phyloP scores from a whole-genome alignment of 2,888 invertebrate genomes.

The Mythimna pallens region DNA sequence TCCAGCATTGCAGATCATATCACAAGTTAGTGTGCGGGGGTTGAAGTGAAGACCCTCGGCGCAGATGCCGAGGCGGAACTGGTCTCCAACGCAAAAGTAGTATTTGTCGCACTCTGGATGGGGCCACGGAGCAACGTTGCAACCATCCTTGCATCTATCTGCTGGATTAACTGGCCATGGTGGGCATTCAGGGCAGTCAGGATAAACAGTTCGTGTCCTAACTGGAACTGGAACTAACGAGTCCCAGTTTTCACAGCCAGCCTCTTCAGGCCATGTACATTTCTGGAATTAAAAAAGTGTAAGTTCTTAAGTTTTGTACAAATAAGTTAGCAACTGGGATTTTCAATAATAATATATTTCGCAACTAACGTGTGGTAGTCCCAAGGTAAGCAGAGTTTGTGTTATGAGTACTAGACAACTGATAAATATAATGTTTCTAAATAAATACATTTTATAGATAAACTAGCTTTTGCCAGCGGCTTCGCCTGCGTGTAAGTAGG shows the following conservation, averaged over 20 bases:
- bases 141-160: constrained; percentile 71
- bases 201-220: neutral
- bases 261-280: constrained; percentile 67
- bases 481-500: too few relatives aligned
- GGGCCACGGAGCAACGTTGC: constrained; percentile 81
- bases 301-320: neutral
- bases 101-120: constrained; percentile 84
- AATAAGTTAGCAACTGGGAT: too few relatives aligned
- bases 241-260: constrained; percentile 49
- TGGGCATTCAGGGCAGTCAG: neutral
- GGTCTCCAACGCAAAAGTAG: constrained; percentile 78
- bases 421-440: too few relatives aligned
- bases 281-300: constrained; percentile 42
- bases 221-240: too few relatives aligned
- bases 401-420: too few relatives aligned
- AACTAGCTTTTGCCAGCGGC: too few relatives aligned
- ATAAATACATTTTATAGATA: too few relatives aligned
- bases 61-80: constrained; percentile 72
- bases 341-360: too few relatives aligned
- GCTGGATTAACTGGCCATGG: neutral
- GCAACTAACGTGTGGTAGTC: too few relatives aligned
- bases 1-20: constrained; percentile 26
- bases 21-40: constrained; percentile 75
- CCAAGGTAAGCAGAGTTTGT: too few relatives aligned
- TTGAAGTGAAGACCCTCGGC: constrained; percentile 84